Base-by-base conservation (phyloP, 2,888 invertebrate genomes). In the Leucoma salicis region DNA sequence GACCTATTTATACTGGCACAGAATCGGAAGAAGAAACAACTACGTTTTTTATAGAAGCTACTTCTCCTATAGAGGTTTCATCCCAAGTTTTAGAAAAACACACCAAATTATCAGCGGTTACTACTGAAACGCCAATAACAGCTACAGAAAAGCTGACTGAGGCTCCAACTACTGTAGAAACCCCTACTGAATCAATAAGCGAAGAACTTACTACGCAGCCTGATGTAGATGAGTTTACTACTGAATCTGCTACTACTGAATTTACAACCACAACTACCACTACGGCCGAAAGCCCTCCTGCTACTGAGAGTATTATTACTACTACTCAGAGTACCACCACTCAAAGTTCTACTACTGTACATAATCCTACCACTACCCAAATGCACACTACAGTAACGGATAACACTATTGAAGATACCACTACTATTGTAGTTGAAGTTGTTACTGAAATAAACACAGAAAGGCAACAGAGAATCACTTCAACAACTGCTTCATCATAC, bases 401-500 rank as follows among this genome's bases (percentile, higher is more conserved):
- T 1, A 51, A 35, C 36, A 40, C 43, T 42, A 35, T 45, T 2
- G 71, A 70, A 53, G 66, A 69, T 32, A 76, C 76, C 12, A 82
- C 81, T 3, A 77, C 78, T 4, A 70, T 72, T 12, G 69, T 83
- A 3, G 57, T 78, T 31, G 73, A 79, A 62, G 63, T 82, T 5
- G 66, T 72, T 1, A 77, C 74, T 25, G 81, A 82, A 71, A 78
- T 76, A 35, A 85, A 79, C 38, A 83, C 81, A 8, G 78, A 81
- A 57, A 71, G 55, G 49, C 70, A 69, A 39, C 63, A 66, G 42
- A 59, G 60, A 33, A 57, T 60, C 6, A 66, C 64, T 39, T 50
- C 59, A 11, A 60, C 70, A n/a, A 68, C 67, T 21, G 56, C 57
- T 52, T 32, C 39, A 13, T 39, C 41, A 14, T 37, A 51, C n/a